Base-by-base conservation (phyloP, 2,797 vertebrate genomes). In the Xiphorhynchus erythropygius region DNA sequence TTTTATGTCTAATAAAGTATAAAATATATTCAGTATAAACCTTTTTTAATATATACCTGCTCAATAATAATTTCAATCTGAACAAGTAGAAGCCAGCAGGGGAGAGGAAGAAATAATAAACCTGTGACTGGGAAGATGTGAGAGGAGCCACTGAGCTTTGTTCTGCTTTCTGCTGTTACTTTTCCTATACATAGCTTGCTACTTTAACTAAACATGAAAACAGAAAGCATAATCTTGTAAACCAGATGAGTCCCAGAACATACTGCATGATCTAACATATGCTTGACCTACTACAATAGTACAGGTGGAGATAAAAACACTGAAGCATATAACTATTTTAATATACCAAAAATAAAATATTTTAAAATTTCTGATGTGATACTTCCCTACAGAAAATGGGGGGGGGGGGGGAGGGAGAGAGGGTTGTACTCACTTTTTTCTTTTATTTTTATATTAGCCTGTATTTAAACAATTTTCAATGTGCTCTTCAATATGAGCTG, bases 341-440 rank as follows among this genome's bases (percentile, higher is more conserved):
- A n/a, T 77, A 7, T 39, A 37, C 47, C 27, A 35, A 22, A 68
- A 33, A 67, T 14, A 77, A 80, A 90, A 46, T 32, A 50, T 11
- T 75, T 60, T 28, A 11, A 75, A 78, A 60, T 27, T 57, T 53
- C 3, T 5, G 27, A 49, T 10, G 8, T 24, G 8, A 25, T 46
- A 33, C 1, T 59, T 75, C 46, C 9, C 7, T 52, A 17, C 15
- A 81, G 25, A 37, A 69, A 53, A 47, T 23, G 1, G 18, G 42
- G 42, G 9, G 10, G 42, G 3, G 9, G 49, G 49, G 15, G 10
- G n/a, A n/a, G 28, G 7, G 28, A 14, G 14, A 12, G 11, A 5
- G 1, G 3, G 0, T 3, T 13, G 2, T 2, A 1, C 25, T n/a
- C 24, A 17, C 1, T 18, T 71, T 50, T 67, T 60, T 33, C 3